A percentile compares a stretch with the other conserved stretches of the same genome.
Evolutionary conservation across 1,140 invertebrate genomes (phyloP).

Genomic region (Ganaspis sp.): DNA sequence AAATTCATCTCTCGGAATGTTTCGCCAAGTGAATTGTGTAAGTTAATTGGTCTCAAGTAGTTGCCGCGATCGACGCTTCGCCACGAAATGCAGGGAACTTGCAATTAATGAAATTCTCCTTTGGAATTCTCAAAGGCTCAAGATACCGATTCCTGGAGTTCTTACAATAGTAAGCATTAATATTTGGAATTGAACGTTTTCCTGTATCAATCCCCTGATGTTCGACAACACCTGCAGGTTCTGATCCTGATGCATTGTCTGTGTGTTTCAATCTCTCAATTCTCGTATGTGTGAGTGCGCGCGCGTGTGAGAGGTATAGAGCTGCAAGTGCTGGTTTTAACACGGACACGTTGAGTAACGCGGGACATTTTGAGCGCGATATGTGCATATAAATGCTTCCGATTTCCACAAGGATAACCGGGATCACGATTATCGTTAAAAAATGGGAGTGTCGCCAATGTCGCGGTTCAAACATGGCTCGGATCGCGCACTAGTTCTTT

Average conservation of each 20-base stretch:
- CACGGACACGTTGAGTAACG: slow-evolving; percentile 52
- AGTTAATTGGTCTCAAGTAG: not conserved
- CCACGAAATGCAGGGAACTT: not conserved
- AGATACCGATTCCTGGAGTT: not conserved
- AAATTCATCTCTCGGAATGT: not conserved
- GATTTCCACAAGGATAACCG: slow-evolving; percentile 41
- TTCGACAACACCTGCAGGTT: not conserved
- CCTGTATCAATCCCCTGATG: not conserved
- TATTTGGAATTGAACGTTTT: not conserved
- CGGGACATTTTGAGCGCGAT: slow-evolving; percentile 40
- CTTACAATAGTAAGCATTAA: slow-evolving; percentile 9
- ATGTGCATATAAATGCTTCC: slow-evolving; percentile 38
- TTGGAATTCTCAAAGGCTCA: not conserved
- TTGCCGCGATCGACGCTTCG: not conserved
- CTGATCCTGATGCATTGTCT: not conserved
- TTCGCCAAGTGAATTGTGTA: not conserved
- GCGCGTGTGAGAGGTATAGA: slow-evolving; percentile 34
- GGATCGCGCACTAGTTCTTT: slow-evolving; percentile 3
- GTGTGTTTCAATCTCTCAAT: not conserved
- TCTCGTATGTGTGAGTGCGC: slow-evolving; percentile 7
- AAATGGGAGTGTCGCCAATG: slow-evolving; percentile 57
- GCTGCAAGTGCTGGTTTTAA: slow-evolving; percentile 51
- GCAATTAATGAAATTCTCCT: not conserved
- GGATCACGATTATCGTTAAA: slow-evolving; percentile 46
- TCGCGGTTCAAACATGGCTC: slow-evolving; percentile 50